Conservation (phyloP, 2,797 vertebrate genomes). For the Eupleurogrammus muticus region DNA sequence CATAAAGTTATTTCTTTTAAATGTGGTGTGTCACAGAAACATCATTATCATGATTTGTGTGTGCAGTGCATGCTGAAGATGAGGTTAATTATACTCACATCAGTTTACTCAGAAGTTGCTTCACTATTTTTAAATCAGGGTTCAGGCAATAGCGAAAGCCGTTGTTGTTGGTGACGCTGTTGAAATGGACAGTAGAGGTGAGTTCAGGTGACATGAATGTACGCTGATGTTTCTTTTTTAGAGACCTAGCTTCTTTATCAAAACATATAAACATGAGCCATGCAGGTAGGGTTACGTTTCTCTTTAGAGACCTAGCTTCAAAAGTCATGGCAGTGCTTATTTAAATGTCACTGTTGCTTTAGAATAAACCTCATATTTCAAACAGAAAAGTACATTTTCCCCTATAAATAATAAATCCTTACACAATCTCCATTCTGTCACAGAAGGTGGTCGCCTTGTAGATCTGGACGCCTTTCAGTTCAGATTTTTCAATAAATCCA, state of each 20-base stretch:
- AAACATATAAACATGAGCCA: not conserved
- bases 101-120: conserved; percentile 23
- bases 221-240: too few species aligned
- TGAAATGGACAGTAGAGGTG: conserved; percentile 17
- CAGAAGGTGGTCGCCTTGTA: conserved; percentile 61
- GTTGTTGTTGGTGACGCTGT: conserved; percentile 59
- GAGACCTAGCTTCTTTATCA: not conserved
- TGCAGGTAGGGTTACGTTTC: too few species aligned
- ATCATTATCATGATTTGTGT: not conserved
- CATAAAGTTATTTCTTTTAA: not conserved
- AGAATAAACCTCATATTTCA: not conserved
- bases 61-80: not conserved
- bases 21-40: not conserved
- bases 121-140: conserved; percentile 5
- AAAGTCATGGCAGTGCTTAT: too few species aligned
- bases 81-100: conserved; percentile 60
- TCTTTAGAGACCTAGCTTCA: too few species aligned
- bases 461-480: conserved; percentile 69
- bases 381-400: not conserved
- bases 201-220: conserved; percentile 22
- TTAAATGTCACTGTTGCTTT: too few species aligned
- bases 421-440: conserved; percentile 77
- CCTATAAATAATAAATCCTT: conserved; percentile 27
- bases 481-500: rapidly evolving
- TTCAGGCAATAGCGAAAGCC: conserved; percentile 70